Evolutionary conservation across 2,113 vertebrate genomes (phyloP), one percentile per base, ranked within the genome.

Genomic region (Channa maculata): DNA sequence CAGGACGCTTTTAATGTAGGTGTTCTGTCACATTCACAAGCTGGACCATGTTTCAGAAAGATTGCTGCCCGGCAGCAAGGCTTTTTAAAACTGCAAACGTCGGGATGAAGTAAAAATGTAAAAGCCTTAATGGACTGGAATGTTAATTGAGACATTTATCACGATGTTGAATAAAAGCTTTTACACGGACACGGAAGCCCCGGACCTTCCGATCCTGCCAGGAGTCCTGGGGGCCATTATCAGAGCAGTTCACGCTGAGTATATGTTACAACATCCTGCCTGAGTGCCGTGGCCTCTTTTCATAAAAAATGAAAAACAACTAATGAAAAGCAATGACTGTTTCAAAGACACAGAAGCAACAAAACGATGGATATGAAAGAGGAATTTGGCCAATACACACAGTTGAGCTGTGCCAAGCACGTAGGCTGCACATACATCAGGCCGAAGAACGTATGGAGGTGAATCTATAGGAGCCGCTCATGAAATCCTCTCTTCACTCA

Each of bases 61-160:
- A 57, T 50, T 3, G 2, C 12, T 65, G 76, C 55, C 80, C 5
- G 5, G n/a, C 2, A 74, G 77, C 51, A 2, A 74, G 8, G 75
- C 46, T 60, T 38, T 80, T 79, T 44, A 48, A 75, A 63, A 80
- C 45, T 14, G 0, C 36, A n/a, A 70, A 43, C 2, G 49, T 80
- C 48, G 68, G 65, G 58, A 50, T 70, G 70, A 64, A 79, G 84
- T 76, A 55, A 81, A 90, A 77, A 73, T 61, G 83, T 85, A 78
- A 70, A 8, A 33, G 75, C 53, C 53, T 67, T 80, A 86, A 77
- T 75, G 85, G 80, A 86, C 59, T 61, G n/a, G 82, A 90, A 92
- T 91, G 90, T 87, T 90, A 90, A 92, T 90, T 85, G 78, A 71
- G 73, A 52, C 74, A 65, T 88, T 90, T 79, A 87, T 91, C 88